Base-by-base conservation (phyloP, 2,888 invertebrate genomes). In the Choristoneura rosaceana region DNA sequence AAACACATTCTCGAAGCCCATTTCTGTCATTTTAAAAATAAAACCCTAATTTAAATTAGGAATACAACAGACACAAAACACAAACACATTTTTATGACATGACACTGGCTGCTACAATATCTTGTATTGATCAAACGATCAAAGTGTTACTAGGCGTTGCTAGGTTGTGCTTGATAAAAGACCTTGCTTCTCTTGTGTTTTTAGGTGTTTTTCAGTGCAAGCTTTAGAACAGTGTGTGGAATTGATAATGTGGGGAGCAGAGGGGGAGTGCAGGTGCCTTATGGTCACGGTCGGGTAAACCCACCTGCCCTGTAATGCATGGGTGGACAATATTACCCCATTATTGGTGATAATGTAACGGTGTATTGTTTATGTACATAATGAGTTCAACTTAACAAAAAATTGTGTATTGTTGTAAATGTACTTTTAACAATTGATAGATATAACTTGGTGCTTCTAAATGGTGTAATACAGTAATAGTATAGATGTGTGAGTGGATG, bases 1-100 rank as follows among this genome's bases (percentile, higher is more conserved):
- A 84, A 94, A 94, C 85, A 94, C 93, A 82, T 91, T 93, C 83
- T 94, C 94, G 83, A 94, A 92, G 65, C 89, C 93, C 93, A 94
- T 92, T 83, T 93, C 93, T 67, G 93, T 87, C 94, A 94, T 94
- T 87, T 88, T 92, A 76, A 73, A 78, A 70, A 47, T 55, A 76
- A 70, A 80, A 77, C 78, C 78, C 78, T 78, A 76, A 76, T 78
- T 82, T 79, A 80, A 79, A 74, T 75, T 76, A 76, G 79, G 73
- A 78, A 80, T 74, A 78, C 76, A 79, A 84, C 80, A 80, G 71
- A 69, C 74, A 80, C 79, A 85, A 82, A 83, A 82, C 82, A 81
- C 84, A 79, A 77, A 84, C 83, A 87, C 89, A 90, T 91, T 87
- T 83, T 91, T 86, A 81, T 84, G 81, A 82, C 77, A 79, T 79